These are phyloP conservation scores for Agrochola circellaris DNA, from an alignment of 2,888 invertebrate species.

Conservation along the genomic window DNA sequence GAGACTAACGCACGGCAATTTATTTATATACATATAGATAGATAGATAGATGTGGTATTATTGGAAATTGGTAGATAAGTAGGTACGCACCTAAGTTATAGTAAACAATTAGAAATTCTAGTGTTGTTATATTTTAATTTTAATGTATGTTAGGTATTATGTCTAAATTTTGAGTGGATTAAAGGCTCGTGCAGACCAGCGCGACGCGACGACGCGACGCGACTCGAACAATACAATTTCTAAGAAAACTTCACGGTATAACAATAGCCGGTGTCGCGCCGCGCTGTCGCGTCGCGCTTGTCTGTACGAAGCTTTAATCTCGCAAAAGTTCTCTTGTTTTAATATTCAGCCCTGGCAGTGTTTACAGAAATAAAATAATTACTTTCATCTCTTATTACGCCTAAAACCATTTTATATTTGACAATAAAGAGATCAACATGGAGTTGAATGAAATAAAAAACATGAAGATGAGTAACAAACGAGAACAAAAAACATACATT, in stretches of 20 bases:
- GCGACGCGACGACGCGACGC: too few species aligned
- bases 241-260: too few species aligned
- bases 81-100: background rate
- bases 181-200: too few species aligned
- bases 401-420: conserved; percentile 38
- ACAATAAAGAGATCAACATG: conserved; percentile 42
- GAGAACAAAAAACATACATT: conserved; percentile 25
- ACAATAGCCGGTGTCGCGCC: too few species aligned
- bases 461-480: conserved; percentile 23
- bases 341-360: conserved; percentile 40
- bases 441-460: conserved; percentile 36
- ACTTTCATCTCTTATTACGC: conserved; percentile 38
- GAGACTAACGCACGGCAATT: too few species aligned
- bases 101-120: background rate
- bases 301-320: too few species aligned
- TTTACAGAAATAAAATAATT: conserved; percentile 50
- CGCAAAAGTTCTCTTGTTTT: conserved; percentile 38
- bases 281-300: too few species aligned
- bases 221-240: too few species aligned
- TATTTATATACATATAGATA: too few species aligned
- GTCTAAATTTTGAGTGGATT: background rate
- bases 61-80: background rate
- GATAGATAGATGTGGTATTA: background rate
- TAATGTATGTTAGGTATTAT: background rate
- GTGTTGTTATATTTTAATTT: background rate